Evolutionary conservation across 2,797 vertebrate genomes (phyloP), one percentile per base, ranked within the genome.

Genomic region (Manis javanica): DNA sequence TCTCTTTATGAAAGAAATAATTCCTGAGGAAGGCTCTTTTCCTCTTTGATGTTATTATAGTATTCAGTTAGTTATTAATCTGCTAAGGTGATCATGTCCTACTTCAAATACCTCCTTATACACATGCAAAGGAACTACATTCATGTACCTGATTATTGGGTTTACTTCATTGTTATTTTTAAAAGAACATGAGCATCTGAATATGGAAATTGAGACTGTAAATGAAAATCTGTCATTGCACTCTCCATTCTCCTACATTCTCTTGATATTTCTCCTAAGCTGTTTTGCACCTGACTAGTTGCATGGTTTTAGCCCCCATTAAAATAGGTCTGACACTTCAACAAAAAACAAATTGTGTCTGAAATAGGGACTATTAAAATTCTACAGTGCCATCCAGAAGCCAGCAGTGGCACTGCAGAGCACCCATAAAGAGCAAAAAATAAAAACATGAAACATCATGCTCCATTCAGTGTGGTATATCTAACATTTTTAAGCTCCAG

Each of bases 291-390:
- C 72, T 97, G 90, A 96, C 46, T 85, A 86, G 84, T 78, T 95
- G 71, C 55, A 75, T 90, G 57, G 82, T 57, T 97, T 97, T 97
- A 96, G 83, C 49, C 87, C 21, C 91, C 46, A 83, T 97, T 98
- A 96, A 97, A 98, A 96, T 63, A 94, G 34, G 66, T 82, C 88
- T 96, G 92, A 96, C 87, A 97, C 59, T 77, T 97, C 87, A 97
- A 68, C 94, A 97, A 91, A 98, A 97, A 97, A 87, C 31, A 98
- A 98, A 97, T 78, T 86, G 66, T 97, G 39, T 84, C 96, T 97
- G 92, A 98, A 98, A 97, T 82, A 89, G 72, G 84, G 85, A 92
- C 96, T 95, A 96, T 96, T 97, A 97, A 98, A 98, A 97, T 97
- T 96, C 94, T 94, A 90, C 46, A 81, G 74, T 89, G 71, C 49